Percentiles rank a stretch among this genome's conserved stretches.
Evolutionary conservation across 2,113 vertebrate species (phyloP).

Genomic region (Phalacrocorax aristotelis): DNA sequence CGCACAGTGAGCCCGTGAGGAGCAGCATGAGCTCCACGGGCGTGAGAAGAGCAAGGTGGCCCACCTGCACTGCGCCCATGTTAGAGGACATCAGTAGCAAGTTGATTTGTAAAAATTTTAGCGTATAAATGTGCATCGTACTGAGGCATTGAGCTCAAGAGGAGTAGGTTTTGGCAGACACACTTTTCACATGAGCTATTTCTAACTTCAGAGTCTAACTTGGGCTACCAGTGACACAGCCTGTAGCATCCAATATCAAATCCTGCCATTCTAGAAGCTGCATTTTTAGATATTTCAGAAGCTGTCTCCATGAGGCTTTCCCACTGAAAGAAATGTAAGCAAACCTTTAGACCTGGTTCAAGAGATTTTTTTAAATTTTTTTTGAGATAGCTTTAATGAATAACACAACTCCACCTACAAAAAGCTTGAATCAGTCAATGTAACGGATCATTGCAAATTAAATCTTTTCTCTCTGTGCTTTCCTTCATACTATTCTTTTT

Average conservation of each 20-base stretch:
- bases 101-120: not conserved
- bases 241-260: not conserved
- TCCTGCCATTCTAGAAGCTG: not conserved
- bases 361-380: not conserved
- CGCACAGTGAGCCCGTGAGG: not conserved
- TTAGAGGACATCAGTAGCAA: not conserved
- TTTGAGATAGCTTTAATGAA: not conserved
- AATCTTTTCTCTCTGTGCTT: not conserved
- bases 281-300: not conserved
- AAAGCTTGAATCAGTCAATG: not conserved
- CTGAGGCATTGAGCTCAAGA: not conserved
- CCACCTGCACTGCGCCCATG: rapidly evolving
- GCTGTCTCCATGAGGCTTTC: not conserved
- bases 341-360: not conserved
- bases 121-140: too few species aligned
- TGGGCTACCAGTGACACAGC: not conserved
- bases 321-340: not conserved
- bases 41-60: not conserved
- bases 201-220: not conserved
- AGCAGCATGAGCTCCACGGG: not conserved
- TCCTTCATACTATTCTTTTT: not conserved
- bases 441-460: not conserved
- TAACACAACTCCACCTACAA: not conserved
- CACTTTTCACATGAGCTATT: not conserved
- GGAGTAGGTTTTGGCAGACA: not conserved